Base-by-base conservation (phyloP, 2,888 invertebrate genomes). In the Alviniconcha strummeri region DNA sequence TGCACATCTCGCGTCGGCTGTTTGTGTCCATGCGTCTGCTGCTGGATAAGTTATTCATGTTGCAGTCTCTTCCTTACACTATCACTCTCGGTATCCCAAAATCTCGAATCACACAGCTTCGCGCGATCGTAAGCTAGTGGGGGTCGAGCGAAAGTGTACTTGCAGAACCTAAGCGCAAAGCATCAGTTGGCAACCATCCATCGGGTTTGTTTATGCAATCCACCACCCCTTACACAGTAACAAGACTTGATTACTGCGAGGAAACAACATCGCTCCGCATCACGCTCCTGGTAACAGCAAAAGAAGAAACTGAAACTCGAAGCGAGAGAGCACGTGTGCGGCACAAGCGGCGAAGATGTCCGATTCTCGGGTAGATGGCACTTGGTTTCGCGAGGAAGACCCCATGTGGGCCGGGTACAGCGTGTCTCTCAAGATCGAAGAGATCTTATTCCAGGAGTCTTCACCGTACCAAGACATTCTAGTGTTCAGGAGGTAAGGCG, bases 331-430 rank as follows among this genome's bases (percentile, higher is more conserved):
- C 36, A 36, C 36, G 36, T 36, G 36, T 36, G 36, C 36, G 36
- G 36, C 36, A 3, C 36, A 36, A 36, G 36, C 36, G 36, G 36
- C 36, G 36, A 75, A 54, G n/a, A 82, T 82, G 82, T 54, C 55
- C 7, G 67, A 64, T 36, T 82, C 82, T 8, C 76, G 82, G 36
- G 76, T 86, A 36, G 86, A 86, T 5, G 74, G 75, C 64, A 94
- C 97, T 87, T 99, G 99, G 99, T 99, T 98, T 93, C 97, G 97
- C 88, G 99, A 99, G 95, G 95, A 96, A 36, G 97, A 96, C 74
- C 89, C 90, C 2, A 86, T 88, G 79, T 93, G 93, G 93, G 88
- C 89, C 13, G 93, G 93, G 1, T 92, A 91, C 85, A 89, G 91
- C 81, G 86, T 92, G 55, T 92, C 91, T 8, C 86, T 93, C n/a